phyloP scores from a whole-genome alignment of 2,113 vertebrate genomes.

The Herpailurus yagouaroundi region DNA sequence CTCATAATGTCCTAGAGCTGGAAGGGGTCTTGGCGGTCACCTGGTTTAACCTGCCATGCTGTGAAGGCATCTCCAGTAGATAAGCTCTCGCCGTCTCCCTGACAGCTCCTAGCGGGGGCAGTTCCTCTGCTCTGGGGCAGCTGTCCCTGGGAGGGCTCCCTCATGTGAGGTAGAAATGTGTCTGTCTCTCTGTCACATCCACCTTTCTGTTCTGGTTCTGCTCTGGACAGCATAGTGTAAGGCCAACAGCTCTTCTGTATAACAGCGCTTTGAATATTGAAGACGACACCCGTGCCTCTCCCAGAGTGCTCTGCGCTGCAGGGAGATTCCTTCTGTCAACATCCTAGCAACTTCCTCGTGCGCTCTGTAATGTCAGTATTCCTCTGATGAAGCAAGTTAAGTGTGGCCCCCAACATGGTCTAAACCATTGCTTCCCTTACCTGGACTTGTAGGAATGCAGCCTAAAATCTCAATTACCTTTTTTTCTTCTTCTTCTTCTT shows the following conservation, averaged over 20 bases:
- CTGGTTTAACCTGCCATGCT: neutral
- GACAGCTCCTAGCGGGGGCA: neutral
- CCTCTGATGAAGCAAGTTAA: neutral
- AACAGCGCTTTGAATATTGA: neutral
- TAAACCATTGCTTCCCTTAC: neutral
- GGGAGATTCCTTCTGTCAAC: neutral
- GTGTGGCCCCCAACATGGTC: neutral
- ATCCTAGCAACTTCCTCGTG: neutral
- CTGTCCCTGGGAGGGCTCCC: neutral
- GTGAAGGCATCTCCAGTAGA: neutral
- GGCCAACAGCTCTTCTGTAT: neutral
- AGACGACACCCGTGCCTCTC: neutral
- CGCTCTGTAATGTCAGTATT: accelerated
- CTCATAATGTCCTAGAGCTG: neutral
- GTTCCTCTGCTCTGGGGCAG: neutral
- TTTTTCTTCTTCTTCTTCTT: no score
- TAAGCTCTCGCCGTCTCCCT: neutral
- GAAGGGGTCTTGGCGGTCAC: neutral
- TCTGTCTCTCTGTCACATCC: neutral
- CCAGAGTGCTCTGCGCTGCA: neutral
- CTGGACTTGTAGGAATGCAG: neutral
- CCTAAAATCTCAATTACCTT: neutral
- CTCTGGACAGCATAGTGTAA: neutral
- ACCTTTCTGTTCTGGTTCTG: neutral
- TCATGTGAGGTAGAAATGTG: neutral